Evolutionary conservation across 2,888 invertebrate species (phyloP).

Genomic region (Morpho helenor): DNA sequence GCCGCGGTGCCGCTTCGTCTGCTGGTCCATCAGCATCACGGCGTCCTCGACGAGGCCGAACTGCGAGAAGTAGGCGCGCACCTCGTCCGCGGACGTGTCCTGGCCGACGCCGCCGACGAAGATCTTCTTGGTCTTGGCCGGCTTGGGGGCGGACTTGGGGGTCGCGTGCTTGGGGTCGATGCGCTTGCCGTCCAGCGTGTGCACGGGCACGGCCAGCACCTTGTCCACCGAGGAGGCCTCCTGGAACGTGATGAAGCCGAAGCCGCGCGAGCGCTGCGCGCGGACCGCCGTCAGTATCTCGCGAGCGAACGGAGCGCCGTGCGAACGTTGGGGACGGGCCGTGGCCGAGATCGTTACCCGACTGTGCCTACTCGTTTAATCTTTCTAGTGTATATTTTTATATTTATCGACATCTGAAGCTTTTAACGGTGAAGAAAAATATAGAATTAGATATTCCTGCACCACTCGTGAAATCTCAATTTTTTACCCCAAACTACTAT

Average conservation of each 20-base stretch:
- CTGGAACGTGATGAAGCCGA: constrained; percentile 96
- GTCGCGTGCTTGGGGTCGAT: constrained; percentile 97
- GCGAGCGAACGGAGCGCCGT: constrained; percentile 1
- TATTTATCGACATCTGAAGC: too few species aligned
- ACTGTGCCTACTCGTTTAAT: background rate
- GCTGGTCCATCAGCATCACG: constrained; percentile 96
- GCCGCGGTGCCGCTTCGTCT: constrained; percentile 93
- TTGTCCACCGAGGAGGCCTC: constrained; percentile 94
- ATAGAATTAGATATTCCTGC: too few species aligned
- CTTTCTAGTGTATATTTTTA: too few species aligned
- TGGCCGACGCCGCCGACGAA: constrained; percentile 96
- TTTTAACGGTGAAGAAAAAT: too few species aligned
- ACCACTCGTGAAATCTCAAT: too few species aligned
- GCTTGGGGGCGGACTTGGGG: constrained; percentile 92
- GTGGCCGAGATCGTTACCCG: background rate
- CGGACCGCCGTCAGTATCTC: constrained; percentile 45
- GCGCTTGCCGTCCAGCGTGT: constrained; percentile 95
- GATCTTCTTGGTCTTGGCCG: constrained; percentile 94
- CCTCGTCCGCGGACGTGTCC: constrained; percentile 94
- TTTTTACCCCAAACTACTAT: too few species aligned
- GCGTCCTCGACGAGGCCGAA: constrained; percentile 95
- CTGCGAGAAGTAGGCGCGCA: constrained; percentile 93
- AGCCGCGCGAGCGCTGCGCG: constrained; percentile 94
- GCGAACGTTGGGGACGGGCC: constrained; percentile 1
- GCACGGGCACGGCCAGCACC: constrained; percentile 93